These are phyloP conservation scores for Dolichopus griseipennis DNA, from an alignment of 2,888 invertebrate genomes.

Conservation along the genomic window DNA sequence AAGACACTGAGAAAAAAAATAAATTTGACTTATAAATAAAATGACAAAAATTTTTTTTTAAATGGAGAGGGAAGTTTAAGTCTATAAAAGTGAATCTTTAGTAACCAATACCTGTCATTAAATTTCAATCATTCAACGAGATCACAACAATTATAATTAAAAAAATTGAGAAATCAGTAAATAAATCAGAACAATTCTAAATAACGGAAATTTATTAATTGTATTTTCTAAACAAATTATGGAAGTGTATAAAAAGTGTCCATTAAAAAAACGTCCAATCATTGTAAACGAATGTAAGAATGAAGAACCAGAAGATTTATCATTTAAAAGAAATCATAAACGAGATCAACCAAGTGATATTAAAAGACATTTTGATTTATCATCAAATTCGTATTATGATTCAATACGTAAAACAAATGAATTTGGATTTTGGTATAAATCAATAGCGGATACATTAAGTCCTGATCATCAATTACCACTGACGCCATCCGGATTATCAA, in stretches of 20 bases:
- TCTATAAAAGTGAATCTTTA: not conserved
- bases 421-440: not conserved
- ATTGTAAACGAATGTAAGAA: conserved; percentile 50
- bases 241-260: conserved; percentile 78
- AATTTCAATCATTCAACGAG: conserved; percentile 35
- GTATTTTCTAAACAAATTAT: conserved; percentile 38
- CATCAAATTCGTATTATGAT: conserved; percentile 26
- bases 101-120: conserved; percentile 37
- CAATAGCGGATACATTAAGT: not conserved
- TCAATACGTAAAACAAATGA: conserved; percentile 10
- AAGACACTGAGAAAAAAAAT: not conserved
- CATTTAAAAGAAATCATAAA: conserved; percentile 26
- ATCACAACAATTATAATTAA: conserved; percentile 18
- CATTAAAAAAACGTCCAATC: conserved; percentile 84
- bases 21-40: not conserved
- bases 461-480: conserved; percentile 14
- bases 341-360: conserved; percentile 15
- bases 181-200: conserved; percentile 14
- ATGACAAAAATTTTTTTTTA: not conserved
- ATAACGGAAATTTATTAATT: not conserved
- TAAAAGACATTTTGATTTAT: conserved; percentile 26
- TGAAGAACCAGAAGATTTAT: conserved; percentile 39
- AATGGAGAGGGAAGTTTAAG: not conserved
- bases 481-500: conserved; percentile 18
- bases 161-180: conserved; percentile 21